Percentiles rank a stretch among this genome's conserved stretches.
Evolutionary conservation across 2,888 invertebrate species (phyloP).

Genomic region (Synanthedon andrenaeformis): DNA sequence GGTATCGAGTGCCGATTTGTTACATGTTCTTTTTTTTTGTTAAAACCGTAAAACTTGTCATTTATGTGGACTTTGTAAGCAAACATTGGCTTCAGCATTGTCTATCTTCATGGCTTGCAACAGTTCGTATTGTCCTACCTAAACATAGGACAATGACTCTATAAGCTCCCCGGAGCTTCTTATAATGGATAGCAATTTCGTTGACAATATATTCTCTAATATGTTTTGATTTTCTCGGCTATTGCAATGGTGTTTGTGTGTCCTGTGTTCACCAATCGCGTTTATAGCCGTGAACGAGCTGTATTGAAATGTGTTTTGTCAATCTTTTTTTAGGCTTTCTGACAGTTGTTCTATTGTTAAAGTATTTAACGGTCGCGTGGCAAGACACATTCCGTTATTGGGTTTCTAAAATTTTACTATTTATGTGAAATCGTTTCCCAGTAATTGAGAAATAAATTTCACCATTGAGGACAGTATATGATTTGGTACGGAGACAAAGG

Average conservation of each 20-base stretch:
- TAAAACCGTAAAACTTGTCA: constrained; percentile 20
- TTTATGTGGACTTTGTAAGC: constrained; percentile 33
- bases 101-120: constrained; percentile 15
- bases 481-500: constrained; percentile 9
- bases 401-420: too few relatives aligned
- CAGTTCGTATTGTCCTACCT: constrained; percentile 30
- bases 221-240: constrained; percentile 62
- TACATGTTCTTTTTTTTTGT: constrained; percentile 9
- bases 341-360: constrained; percentile 19
- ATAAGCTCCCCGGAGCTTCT: constrained; percentile 47
- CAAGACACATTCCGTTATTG: constrained; percentile 5
- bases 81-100: constrained; percentile 30
- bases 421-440: too few relatives aligned
- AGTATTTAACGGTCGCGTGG: constrained; percentile 31
- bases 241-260: constrained; percentile 31
- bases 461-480: too few relatives aligned
- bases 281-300: constrained; percentile 48
- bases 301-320: constrained; percentile 20
- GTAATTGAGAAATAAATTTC: too few relatives aligned
- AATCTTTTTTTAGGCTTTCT: constrained; percentile 29
- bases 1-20: constrained; percentile 10
- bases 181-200: constrained; percentile 54
- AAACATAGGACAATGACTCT: constrained; percentile 29
- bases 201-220: constrained; percentile 55
- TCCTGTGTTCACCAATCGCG: constrained; percentile 38